Evolutionary conservation across 2,888 invertebrate genomes (phyloP).

Genomic region (Rotaria socialis): DNA sequence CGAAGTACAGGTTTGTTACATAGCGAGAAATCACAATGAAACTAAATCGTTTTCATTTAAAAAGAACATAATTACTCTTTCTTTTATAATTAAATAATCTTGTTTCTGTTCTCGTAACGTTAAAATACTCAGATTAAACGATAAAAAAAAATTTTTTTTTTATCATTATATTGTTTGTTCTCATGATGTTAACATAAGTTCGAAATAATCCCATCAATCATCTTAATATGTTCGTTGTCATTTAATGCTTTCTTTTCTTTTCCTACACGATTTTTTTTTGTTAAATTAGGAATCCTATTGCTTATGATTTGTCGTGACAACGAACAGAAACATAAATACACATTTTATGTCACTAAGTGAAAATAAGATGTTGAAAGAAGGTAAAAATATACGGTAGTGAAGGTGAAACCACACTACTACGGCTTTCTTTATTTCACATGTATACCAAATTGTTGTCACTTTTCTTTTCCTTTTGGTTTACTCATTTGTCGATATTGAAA

Average conservation of each 20-base stretch:
- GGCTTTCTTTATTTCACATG: neutral
- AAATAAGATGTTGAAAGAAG: neutral
- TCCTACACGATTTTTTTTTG: neutral
- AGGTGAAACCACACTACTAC: neutral
- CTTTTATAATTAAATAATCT: neutral
- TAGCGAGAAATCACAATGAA: no score
- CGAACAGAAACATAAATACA: conserved; percentile 4
- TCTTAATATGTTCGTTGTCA: neutral
- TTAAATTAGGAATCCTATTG: neutral
- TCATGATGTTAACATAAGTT: neutral
- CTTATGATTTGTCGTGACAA: conserved; percentile 5
- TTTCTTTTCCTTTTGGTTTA: neutral
- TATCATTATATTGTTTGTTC: neutral
- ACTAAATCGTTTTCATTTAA: no score
- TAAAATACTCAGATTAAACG: neutral
- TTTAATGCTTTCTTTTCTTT: neutral
- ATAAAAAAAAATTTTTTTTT: neutral
- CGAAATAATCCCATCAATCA: neutral
- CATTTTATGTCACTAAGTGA: conserved; percentile 7
- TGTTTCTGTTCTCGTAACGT: neutral
- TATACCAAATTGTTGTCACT: neutral
- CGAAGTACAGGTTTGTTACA: neutral
- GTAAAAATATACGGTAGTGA: neutral
- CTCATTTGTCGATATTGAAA: neutral
- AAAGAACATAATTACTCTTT: neutral